phyloP scores from a whole-genome alignment of 2,113 vertebrate species.

The Mesitornis unicolor region DNA sequence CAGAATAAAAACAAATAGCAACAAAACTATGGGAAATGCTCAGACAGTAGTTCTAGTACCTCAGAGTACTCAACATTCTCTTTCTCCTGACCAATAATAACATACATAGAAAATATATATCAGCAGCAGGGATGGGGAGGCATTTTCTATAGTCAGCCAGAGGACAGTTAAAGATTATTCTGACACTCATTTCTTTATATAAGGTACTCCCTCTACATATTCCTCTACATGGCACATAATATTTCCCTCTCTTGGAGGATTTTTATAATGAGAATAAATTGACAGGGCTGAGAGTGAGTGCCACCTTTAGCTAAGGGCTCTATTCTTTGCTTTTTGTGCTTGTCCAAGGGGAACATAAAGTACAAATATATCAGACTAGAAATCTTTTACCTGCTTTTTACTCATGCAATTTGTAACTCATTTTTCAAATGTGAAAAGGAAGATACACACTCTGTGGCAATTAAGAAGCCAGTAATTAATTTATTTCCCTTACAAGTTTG shows the following conservation, averaged over 20 bases:
- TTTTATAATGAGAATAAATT: constrained; percentile 3
- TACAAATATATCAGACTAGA: neutral
- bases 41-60: constrained; percentile 35
- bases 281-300: neutral
- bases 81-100: constrained; percentile 22
- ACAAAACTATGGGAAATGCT: constrained; percentile 49
- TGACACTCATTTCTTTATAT: neutral
- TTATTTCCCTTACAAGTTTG: neutral
- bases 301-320: neutral
- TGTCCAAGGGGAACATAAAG: neutral
- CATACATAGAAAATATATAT: neutral
- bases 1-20: constrained; percentile 63
- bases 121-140: neutral
- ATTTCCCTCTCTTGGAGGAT: neutral
- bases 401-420: neutral
- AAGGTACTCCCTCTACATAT: neutral
- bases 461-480: neutral
- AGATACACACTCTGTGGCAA: neutral
- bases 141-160: neutral
- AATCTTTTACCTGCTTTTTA: neutral
- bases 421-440: neutral
- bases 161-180: constrained; percentile 13
- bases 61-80: constrained; percentile 2
- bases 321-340: neutral
- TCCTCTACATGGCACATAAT: neutral